A percentile compares a stretch with the other conserved stretches of the same genome.
phyloP scores from a whole-genome alignment of 2,888 invertebrate genomes.

The Pediacus dermestoides region DNA sequence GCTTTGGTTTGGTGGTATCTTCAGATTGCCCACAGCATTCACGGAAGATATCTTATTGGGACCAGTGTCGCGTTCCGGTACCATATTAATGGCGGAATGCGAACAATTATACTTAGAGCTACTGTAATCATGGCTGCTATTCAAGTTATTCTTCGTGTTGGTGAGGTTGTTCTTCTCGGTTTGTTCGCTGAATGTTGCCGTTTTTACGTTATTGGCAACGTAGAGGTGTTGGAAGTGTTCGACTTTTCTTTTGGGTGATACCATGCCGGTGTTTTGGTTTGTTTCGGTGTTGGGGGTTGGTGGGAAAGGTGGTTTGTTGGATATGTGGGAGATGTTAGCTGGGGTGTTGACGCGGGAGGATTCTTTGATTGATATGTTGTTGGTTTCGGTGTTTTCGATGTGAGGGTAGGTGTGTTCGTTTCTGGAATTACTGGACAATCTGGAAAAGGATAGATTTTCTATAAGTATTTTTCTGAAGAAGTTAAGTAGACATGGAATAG shows the following conservation, averaged over 20 bases:
- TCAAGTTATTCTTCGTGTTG: constrained; percentile 36
- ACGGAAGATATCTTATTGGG: constrained; percentile 49
- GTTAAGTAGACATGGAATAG: no score
- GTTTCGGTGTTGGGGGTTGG: constrained; percentile 23
- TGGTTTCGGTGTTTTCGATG: constrained; percentile 30
- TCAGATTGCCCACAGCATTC: constrained; percentile 39
- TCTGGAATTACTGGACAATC: constrained; percentile 52
- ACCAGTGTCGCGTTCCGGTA: constrained; percentile 55
- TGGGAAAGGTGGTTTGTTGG: constrained; percentile 29
- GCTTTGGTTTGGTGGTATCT: constrained; percentile 34
- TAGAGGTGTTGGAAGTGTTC: constrained; percentile 47
- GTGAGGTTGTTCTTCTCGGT: constrained; percentile 38
- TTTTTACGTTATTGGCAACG: constrained; percentile 48
- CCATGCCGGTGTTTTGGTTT: constrained; percentile 39
- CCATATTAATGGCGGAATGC: constrained; percentile 48
- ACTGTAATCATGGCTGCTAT: constrained; percentile 36
- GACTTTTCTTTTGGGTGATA: constrained; percentile 46
- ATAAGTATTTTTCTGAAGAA: no score
- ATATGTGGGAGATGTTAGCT: constrained; percentile 37
- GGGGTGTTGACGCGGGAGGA: constrained; percentile 41
- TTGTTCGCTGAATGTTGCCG: constrained; percentile 46
- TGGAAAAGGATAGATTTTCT: constrained; percentile 41
- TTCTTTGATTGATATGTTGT: constrained; percentile 32
- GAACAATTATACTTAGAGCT: constrained; percentile 35
- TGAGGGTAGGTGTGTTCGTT: constrained; percentile 41